phyloP scores from a whole-genome alignment of 2,888 invertebrate genomes.

The Parapristionchus giblindavisi region DNA sequence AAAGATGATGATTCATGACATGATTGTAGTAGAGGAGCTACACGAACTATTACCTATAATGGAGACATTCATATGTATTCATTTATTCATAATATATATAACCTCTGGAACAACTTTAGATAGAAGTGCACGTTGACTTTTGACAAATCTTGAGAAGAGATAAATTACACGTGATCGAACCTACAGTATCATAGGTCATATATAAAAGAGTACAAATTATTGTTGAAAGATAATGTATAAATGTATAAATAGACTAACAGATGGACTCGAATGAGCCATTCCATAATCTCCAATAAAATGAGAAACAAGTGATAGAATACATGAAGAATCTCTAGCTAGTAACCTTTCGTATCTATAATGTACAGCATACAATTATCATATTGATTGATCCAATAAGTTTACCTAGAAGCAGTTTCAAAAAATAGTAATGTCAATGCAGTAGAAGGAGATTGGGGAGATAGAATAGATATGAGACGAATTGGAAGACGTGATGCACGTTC shows the following conservation, averaged over 20 bases:
- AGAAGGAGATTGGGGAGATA: conserved; percentile 15
- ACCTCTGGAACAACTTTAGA: conserved; percentile 53
- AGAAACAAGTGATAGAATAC: conserved; percentile 72
- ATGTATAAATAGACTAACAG: background rate
- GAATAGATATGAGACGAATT: conserved; percentile 37
- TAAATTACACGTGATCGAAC: conserved; percentile 75
- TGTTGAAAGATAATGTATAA: background rate
- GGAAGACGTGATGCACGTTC: conserved; percentile 50
- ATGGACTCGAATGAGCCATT: conserved; percentile 7
- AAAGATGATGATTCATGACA: conserved; percentile 69
- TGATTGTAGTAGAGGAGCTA: conserved; percentile 74
- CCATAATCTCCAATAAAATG: conserved; percentile 35
- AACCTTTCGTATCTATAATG: conserved; percentile 75
- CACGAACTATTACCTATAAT: conserved; percentile 71
- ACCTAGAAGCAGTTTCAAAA: conserved; percentile 29
- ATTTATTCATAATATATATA: background rate
- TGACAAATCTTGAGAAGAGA: conserved; percentile 75
- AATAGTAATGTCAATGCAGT: conserved; percentile 18
- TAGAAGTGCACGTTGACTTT: conserved; percentile 73
- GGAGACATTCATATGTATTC: background rate
- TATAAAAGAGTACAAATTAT: background rate
- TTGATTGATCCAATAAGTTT: background rate
- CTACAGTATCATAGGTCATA: conserved; percentile 50
- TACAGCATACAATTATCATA: background rate
- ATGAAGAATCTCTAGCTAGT: conserved; percentile 72